Evolutionary conservation across 2,797 vertebrate genomes (phyloP).

Genomic region (Acrocephalus scirpaceus): DNA sequence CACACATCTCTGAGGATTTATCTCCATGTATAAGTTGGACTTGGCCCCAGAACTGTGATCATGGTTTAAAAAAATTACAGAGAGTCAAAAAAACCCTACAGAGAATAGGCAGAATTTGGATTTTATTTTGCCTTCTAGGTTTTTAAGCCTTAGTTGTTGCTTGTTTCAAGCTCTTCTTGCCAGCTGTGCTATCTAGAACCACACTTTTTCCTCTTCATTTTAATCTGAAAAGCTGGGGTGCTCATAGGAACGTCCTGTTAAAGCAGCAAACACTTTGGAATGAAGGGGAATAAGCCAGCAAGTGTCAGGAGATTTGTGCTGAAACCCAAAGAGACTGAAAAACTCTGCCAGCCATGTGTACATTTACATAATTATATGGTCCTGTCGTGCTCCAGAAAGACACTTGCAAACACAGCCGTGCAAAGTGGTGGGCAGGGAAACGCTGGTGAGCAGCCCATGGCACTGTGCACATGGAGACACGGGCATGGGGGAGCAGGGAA

Average conservation of each 20-base stretch:
- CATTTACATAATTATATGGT: slow-evolving; percentile 28
- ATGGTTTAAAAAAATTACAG: background rate
- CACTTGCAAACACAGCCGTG: background rate
- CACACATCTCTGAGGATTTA: background rate
- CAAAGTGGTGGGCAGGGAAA: background rate
- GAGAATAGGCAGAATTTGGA: background rate
- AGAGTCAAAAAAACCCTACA: background rate
- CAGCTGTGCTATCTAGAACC: slow-evolving; percentile 14
- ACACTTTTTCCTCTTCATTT: background rate
- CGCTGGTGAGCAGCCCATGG: background rate
- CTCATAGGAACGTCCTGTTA: background rate
- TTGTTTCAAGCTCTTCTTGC: background rate
- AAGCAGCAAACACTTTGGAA: background rate
- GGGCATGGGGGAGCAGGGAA: background rate
- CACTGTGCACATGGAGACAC: rapidly evolving
- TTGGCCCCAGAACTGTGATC: background rate
- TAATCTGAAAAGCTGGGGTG: slow-evolving; percentile 12
- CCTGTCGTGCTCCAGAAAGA: background rate
- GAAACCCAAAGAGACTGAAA: slow-evolving; percentile 3
- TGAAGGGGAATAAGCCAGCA: slow-evolving; percentile 16
- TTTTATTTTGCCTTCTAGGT: background rate
- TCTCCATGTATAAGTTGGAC: background rate
- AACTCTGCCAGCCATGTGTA: background rate
- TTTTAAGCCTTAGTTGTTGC: background rate
- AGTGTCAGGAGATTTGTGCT: slow-evolving; percentile 11